Percentiles rank a stretch among this genome's conserved stretches.
phyloP scores from a whole-genome alignment of 2,888 invertebrate genomes.

The Andrena fulva region DNA sequence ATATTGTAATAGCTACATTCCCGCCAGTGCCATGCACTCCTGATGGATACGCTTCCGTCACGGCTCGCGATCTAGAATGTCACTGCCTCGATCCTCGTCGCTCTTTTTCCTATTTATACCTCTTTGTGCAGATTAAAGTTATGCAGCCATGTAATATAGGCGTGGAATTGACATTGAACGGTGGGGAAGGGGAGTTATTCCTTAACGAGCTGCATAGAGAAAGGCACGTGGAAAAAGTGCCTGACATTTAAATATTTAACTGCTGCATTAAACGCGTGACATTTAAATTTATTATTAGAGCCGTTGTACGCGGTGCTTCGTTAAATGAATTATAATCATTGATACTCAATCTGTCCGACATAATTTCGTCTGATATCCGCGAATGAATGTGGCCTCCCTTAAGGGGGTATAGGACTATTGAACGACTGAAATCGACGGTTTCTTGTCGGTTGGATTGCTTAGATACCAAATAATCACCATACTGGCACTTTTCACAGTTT shows the following conservation, averaged over 20 bases:
- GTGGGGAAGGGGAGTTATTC: constrained; percentile 30
- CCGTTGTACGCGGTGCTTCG: neutral
- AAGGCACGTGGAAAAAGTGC: constrained; percentile 26
- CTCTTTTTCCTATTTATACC: constrained; percentile 25
- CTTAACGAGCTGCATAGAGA: constrained; percentile 23
- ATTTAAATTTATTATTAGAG: constrained; percentile 1
- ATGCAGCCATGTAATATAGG: constrained; percentile 30
- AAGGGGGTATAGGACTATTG: too few relatives aligned
- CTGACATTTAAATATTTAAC: constrained; percentile 24
- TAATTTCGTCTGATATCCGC: too few relatives aligned
- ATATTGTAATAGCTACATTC: constrained; percentile 7
- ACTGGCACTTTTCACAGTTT: too few relatives aligned
- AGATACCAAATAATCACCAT: too few relatives aligned
- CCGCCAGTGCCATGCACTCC: constrained; percentile 9
- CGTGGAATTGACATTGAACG: constrained; percentile 51
- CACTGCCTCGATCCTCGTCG: constrained; percentile 11
- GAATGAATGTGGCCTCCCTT: too few relatives aligned
- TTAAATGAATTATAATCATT: neutral
- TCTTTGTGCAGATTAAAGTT: constrained; percentile 15
- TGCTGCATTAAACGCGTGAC: neutral
- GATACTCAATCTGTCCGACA: too few relatives aligned
- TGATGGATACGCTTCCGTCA: neutral
- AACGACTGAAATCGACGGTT: too few relatives aligned
- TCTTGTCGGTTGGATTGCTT: too few relatives aligned
- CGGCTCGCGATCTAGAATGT: constrained; percentile 19